These are phyloP conservation scores for Tokudaia muenninki DNA, from an alignment of 2,797 vertebrate species.

Conservation along the genomic window DNA sequence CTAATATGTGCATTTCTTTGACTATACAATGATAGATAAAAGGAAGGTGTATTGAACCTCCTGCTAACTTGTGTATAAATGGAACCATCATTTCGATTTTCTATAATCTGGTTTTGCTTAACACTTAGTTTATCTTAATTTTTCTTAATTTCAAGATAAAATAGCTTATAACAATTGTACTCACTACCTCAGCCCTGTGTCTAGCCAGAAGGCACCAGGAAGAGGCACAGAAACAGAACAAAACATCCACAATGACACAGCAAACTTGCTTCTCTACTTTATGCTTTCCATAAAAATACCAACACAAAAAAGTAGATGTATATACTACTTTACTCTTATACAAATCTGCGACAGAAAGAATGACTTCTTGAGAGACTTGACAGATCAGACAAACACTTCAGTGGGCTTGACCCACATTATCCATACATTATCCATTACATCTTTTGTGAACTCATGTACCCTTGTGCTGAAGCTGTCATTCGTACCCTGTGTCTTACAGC, in stretches of 20 bases:
- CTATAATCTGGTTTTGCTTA: neutral
- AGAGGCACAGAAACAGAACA: neutral
- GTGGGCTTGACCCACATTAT: neutral
- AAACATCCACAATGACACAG: neutral
- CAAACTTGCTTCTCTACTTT: neutral
- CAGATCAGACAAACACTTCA: constrained; percentile 1
- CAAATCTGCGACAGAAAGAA: constrained; percentile 9
- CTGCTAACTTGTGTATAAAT: neutral
- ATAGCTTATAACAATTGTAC: neutral
- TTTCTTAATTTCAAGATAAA: neutral
- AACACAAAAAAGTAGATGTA: neutral
- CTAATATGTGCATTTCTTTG: neutral
- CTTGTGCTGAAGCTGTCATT: neutral
- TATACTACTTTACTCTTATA: neutral
- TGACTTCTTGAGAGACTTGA: constrained; percentile 28
- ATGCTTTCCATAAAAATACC: neutral
- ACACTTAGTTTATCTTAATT: neutral
- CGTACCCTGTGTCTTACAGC: neutral
- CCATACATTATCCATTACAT: neutral
- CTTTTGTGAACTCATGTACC: constrained; percentile 19
- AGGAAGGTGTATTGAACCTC: neutral
- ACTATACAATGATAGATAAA: neutral
- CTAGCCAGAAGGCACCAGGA: neutral
- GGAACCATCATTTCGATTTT: neutral
- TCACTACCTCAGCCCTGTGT: neutral